Evolutionary conservation across 2,797 vertebrate genomes (phyloP), one percentile per base, ranked within the genome.

Genomic region (Rhyacichthys aspro): DNA sequence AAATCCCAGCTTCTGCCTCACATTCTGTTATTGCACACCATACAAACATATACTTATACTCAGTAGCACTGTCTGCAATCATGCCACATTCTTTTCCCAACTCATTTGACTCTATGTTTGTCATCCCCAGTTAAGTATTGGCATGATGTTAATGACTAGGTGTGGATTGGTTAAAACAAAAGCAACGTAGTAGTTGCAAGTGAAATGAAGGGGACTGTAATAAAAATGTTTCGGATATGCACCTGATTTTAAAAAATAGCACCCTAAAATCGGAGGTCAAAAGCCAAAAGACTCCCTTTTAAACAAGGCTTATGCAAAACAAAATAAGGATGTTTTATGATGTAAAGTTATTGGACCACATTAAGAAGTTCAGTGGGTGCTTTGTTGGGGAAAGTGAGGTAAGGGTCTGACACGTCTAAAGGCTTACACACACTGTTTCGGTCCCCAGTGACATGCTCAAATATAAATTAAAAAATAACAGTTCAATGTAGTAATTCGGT

Each of bases 311-410:
- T 49, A 47, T 53, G 23, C 49, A 71, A 15, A 8, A 50, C 68
- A 66, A 71, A 11, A 47, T 14, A 37, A 43, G 23, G 23, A 28
- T 28, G 7, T 58, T 39, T n/a, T 5, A 33, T 48, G 32, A 33
- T 45, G 17, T 18, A 11, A 45, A 38, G 46, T 45, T 65, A 43
- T 72, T 84, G 82, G 85, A 87, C 82, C 65, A 71, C 52, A 18
- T 61, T 11, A 56, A 60, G n/a, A 44, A 36, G 19, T 44, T 11
- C 23, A 28, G 23, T 28, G 45, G 55, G 60, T 32, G 44, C 42
- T 1, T 70, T 38, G 52, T 55, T 71, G 62, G 69, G 77, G 50
- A 62, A 76, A 65, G 53, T 1, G 64, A 86, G 81, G 73, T 83
- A 76, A 66, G 50, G 76, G 46, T 71, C 46, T 60, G 64, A 74